Base-by-base conservation (phyloP, 2,113 vertebrate species). In the Melanerpes formicivorus region DNA sequence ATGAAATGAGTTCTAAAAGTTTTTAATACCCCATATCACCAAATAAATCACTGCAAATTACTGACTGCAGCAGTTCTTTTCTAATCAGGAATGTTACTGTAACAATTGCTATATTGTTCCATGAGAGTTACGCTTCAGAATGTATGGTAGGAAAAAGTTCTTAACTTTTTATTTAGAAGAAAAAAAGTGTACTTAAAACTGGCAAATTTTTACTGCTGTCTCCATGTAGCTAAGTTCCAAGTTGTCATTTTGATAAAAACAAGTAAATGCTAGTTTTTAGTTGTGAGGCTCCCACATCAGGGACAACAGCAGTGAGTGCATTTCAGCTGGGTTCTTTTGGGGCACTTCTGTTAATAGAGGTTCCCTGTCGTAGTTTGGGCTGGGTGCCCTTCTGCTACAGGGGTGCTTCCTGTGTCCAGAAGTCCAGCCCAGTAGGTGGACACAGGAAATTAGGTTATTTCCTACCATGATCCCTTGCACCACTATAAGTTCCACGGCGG, bases 241-340 rank as follows among this genome's bases (percentile, higher is more conserved):
- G 32, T 16, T 29, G 27, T 29, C 2, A 2, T 54, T 93, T 87
- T 0, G 0, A 2, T 55, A 34, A 34, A 30, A 86, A 29, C 6
- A 26, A 50, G 44, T 8, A 23, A 40, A 23, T 90, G 29, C 12
- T 65, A 11, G 30, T 26, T 76, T 69, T 77, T 9, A 23, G 29
- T 52, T 27, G 62, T 52, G 34, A 1, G 4, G 6, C 18, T 56
- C 11, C 85, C 18, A 9, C 6, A 48, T 18, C 64, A 83, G 64
- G 30, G 40, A 17, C 14, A 26, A 1, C 2, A 32, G 46, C 0
- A 0, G 3, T 25, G 32, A 2, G 32, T 3, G 5, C 2, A 0
- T 9, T 23, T 44, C 19, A 52, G 70, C 65, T 58, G 54, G 9
- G 6, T 5, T 65, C 54, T 40, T 18, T 65, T 12, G 65, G 54